Conservation (phyloP, 2,113 vertebrate genomes). For the Calyptomena viridis region DNA sequence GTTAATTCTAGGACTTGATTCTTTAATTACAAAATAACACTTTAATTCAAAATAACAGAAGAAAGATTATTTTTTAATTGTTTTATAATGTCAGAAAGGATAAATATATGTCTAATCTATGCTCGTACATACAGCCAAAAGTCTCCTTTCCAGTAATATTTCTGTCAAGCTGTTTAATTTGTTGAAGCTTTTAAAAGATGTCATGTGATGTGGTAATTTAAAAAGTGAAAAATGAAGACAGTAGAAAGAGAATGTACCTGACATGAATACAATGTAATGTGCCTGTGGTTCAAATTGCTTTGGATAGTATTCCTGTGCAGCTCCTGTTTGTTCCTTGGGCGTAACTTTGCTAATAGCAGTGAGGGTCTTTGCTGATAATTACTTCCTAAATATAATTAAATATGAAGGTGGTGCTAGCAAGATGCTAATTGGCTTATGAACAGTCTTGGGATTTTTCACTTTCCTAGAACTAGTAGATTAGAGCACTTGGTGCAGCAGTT, state of each 20-base stretch:
- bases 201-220: neutral
- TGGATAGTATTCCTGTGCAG: neutral
- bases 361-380: neutral
- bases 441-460: neutral
- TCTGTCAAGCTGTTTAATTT: slow-evolving; percentile 26
- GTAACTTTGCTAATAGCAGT: neutral
- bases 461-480: neutral
- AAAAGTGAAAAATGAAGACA: neutral
- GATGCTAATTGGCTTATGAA: neutral
- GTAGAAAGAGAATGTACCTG: neutral
- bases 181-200: slow-evolving; percentile 10
- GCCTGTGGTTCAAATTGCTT: neutral
- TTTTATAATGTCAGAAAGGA: slow-evolving; percentile 12
- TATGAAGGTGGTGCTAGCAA: neutral
- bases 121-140: neutral
- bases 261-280: neutral
- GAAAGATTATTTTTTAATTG: slow-evolving; percentile 1
- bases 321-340: neutral
- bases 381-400: neutral
- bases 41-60: neutral
- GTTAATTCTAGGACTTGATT: neutral
- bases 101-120: slow-evolving; percentile 20
- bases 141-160: neutral
- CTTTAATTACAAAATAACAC: slow-evolving; percentile 2
- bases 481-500: neutral